Evolutionary conservation across 1,140 invertebrate genomes (phyloP).

Genomic region (Macrocentrus cingulum): DNA sequence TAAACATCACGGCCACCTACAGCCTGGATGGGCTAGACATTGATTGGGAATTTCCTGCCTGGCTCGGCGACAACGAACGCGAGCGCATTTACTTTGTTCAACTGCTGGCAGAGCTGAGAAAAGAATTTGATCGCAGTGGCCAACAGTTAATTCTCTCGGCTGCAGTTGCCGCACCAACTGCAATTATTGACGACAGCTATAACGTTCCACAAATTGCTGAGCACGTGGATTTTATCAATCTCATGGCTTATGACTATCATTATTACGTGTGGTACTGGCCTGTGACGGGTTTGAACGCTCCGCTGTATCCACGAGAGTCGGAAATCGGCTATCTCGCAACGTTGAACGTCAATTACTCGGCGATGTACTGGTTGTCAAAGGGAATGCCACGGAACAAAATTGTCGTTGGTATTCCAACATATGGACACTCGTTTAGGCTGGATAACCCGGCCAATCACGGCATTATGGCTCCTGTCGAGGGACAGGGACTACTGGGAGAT

Average conservation of each 20-base stretch:
- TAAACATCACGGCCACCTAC: slow-evolving; percentile 64
- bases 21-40: slow-evolving; percentile 79
- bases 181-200: slow-evolving; percentile 75
- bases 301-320: slow-evolving; percentile 64
- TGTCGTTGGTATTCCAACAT: slow-evolving; percentile 86
- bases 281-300: slow-evolving; percentile 81
- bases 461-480: slow-evolving; percentile 71
- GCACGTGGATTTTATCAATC: slow-evolving; percentile 80
- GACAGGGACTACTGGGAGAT: slow-evolving; percentile 65
- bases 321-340: slow-evolving; percentile 71
- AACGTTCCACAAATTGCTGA: slow-evolving; percentile 74
- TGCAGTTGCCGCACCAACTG: slow-evolving; percentile 74
- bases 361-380: slow-evolving; percentile 75
- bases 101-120: slow-evolving; percentile 69
- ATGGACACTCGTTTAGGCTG: slow-evolving; percentile 79
- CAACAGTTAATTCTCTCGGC: slow-evolving; percentile 67
- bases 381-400: slow-evolving; percentile 84
- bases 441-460: slow-evolving; percentile 68
- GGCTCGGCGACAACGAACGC: slow-evolving; percentile 48
- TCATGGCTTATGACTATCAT: slow-evolving; percentile 91
- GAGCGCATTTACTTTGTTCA: slow-evolving; percentile 73
- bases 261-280: slow-evolving; percentile 75
- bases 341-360: slow-evolving; percentile 82
- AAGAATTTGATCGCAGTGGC: slow-evolving; percentile 64
- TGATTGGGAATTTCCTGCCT: slow-evolving; percentile 84